phyloP scores from a whole-genome alignment of 2,888 invertebrate genomes.

The Drosophila quinaria region DNA sequence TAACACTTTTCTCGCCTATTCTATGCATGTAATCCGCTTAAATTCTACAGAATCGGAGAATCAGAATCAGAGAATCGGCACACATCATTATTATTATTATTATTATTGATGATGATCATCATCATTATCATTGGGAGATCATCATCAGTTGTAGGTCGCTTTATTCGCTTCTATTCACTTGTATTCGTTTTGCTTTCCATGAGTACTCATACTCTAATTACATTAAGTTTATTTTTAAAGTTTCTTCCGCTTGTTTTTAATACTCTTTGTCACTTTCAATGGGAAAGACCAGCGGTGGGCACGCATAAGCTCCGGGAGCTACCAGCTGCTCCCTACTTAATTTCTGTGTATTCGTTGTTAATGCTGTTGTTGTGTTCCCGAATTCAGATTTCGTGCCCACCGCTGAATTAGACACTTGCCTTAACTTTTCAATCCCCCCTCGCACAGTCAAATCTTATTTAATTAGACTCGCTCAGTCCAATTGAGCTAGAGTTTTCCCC shows the following conservation, averaged over 20 bases:
- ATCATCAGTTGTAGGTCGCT: slow-evolving; percentile 26
- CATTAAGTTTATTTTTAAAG: slow-evolving; percentile 36
- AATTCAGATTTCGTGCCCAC: too few species aligned
- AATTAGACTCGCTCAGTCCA: slow-evolving; percentile 48
- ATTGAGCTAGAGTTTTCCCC: slow-evolving; percentile 50
- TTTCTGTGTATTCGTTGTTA: too few species aligned
- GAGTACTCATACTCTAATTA: slow-evolving; percentile 12
- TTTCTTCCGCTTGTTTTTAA: slow-evolving; percentile 28
- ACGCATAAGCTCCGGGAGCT: too few species aligned
- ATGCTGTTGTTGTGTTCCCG: too few species aligned
- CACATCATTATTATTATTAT: slow-evolving; percentile 50
- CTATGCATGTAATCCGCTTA: slow-evolving; percentile 68
- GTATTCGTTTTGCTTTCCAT: slow-evolving; percentile 75
- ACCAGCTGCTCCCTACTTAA: too few species aligned
- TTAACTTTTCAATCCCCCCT: slow-evolving; percentile 2
- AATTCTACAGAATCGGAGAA: slow-evolving; percentile 63
- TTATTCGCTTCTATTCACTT: slow-evolving; percentile 15
- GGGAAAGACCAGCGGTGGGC: too few species aligned
- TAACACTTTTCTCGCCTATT: slow-evolving; percentile 68
- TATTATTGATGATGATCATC: slow-evolving; percentile 50
- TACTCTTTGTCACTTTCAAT: slow-evolving; percentile 32
- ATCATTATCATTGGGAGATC: slow-evolving; percentile 23
- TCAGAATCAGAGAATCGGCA: slow-evolving; percentile 64
- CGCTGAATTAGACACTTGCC: slow-evolving; percentile 65
- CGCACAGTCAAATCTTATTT: slow-evolving; percentile 49